phyloP scores from a whole-genome alignment of 2,888 invertebrate species.

The Onchidella celtica region DNA sequence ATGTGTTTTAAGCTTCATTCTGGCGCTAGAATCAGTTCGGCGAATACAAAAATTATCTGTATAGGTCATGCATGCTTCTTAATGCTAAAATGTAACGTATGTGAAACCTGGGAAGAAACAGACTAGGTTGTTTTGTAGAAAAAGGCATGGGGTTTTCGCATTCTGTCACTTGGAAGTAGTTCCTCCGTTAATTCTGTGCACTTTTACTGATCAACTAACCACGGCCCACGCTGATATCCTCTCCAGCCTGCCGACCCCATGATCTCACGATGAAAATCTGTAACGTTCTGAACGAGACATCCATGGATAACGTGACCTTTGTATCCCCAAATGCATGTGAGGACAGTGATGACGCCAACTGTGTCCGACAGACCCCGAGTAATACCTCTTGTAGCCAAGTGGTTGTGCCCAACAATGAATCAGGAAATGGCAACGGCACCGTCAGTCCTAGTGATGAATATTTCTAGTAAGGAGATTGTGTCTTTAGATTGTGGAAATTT shows the following conservation, averaged over 20 bases:
- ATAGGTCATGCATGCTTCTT: too few relatives aligned
- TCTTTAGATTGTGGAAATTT: too few relatives aligned
- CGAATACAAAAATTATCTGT: too few relatives aligned
- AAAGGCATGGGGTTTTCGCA: too few relatives aligned
- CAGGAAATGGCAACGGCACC: background rate
- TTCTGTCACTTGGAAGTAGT: too few relatives aligned
- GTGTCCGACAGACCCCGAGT: background rate
- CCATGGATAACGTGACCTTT: background rate
- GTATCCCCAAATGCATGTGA: background rate
- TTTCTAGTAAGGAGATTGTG: conserved; percentile 71
- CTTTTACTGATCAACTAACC: too few relatives aligned
- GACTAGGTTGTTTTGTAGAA: too few relatives aligned
- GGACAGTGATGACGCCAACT: background rate
- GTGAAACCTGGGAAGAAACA: too few relatives aligned
- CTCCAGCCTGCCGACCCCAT: conserved; percentile 14
- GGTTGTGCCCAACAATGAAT: background rate
- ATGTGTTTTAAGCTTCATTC: too few relatives aligned
- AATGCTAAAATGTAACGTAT: too few relatives aligned
- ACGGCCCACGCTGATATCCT: background rate
- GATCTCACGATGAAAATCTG: background rate
- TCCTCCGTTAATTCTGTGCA: too few relatives aligned
- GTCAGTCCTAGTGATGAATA: conserved; percentile 72
- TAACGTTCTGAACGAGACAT: background rate
- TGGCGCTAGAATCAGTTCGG: too few relatives aligned
- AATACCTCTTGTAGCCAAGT: background rate